Conservation (phyloP, 2,888 invertebrate species). For the Lasioglossum figueresi region DNA sequence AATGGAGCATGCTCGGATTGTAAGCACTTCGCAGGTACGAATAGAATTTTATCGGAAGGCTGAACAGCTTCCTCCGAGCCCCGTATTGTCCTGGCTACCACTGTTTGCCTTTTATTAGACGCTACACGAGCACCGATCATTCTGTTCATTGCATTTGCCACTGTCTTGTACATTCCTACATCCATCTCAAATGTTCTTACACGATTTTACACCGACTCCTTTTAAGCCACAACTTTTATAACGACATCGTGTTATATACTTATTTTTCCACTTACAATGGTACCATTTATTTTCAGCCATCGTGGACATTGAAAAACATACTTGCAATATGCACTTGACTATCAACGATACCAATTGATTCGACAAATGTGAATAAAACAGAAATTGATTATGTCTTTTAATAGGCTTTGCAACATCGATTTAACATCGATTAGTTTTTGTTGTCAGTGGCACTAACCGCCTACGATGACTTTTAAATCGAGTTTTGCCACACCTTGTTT, state of each 20-base stretch:
- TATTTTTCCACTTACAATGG: too few relatives aligned
- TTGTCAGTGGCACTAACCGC: neutral
- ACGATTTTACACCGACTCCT: neutral
- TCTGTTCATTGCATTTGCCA: neutral
- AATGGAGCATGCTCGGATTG: constrained; percentile 75
- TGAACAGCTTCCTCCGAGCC: constrained; percentile 28
- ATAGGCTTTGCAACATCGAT: too few relatives aligned
- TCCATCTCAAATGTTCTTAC: neutral
- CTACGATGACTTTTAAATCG: neutral
- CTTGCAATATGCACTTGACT: too few relatives aligned
- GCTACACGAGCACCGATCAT: neutral
- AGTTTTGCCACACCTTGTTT: neutral
- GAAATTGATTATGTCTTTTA: too few relatives aligned
- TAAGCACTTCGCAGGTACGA: constrained; percentile 68
- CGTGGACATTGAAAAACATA: too few relatives aligned
- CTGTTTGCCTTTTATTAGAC: neutral
- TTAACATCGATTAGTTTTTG: neutral
- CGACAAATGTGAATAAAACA: too few relatives aligned
- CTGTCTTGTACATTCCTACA: neutral
- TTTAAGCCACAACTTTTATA: too few relatives aligned
- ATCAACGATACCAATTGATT: too few relatives aligned
- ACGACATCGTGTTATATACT: too few relatives aligned
- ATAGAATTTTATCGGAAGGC: constrained; percentile 64
- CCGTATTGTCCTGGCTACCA: neutral
- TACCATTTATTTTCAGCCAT: too few relatives aligned